phyloP scores from a whole-genome alignment of 1,140 invertebrate species.

The Drosophila triauraria region DNA sequence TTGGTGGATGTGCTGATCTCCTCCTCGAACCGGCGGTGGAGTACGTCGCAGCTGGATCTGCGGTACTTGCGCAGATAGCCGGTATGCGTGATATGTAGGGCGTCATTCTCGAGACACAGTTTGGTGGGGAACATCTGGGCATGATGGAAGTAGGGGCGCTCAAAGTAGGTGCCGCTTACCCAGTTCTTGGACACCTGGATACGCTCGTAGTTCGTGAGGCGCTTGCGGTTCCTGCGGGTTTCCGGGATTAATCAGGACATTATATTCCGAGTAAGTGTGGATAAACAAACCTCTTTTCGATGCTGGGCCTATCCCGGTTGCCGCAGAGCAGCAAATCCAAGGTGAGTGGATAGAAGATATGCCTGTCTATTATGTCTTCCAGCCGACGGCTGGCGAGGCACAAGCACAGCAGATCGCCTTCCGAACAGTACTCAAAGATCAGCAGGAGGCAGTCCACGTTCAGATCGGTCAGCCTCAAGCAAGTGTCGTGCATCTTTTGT shows the following conservation, averaged over 20 bases:
- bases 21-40: constrained; percentile 58
- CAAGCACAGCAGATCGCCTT: constrained; percentile 62
- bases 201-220: constrained; percentile 60
- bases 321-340: constrained; percentile 73
- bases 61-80: constrained; percentile 70
- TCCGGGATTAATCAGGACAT: not conserved
- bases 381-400: constrained; percentile 50
- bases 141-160: constrained; percentile 73
- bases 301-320: constrained; percentile 52
- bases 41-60: constrained; percentile 43
- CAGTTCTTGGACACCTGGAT: constrained; percentile 70
- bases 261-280: no score
- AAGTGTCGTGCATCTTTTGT: constrained; percentile 8
- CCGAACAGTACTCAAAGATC: constrained; percentile 66
- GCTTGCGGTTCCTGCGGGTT: constrained; percentile 42
- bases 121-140: constrained; percentile 74
- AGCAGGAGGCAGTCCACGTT: constrained; percentile 68
- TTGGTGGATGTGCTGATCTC: constrained; percentile 56
- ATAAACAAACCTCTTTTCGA: constrained; percentile 52
- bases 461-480: constrained; percentile 63
- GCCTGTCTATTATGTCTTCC: constrained; percentile 52
- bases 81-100: constrained; percentile 67
- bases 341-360: constrained; percentile 58
- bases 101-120: constrained; percentile 63
- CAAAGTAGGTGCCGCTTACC: constrained; percentile 66